These are phyloP conservation scores for Galeopsomyia nigrocyanea DNA, from an alignment of 2,888 invertebrate genomes.

Conservation along the genomic window DNA sequence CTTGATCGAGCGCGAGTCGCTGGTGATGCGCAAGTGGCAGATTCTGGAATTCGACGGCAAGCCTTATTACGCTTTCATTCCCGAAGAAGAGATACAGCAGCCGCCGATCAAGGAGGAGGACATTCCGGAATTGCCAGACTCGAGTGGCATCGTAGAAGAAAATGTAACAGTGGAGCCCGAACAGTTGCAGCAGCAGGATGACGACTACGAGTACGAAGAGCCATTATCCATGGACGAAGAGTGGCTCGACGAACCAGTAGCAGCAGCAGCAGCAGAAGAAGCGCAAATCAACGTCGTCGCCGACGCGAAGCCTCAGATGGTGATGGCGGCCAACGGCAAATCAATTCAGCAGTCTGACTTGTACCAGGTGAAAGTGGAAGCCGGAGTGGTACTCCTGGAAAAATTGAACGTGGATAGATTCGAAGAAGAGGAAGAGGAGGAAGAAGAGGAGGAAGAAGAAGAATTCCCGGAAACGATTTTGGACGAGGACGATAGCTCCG, in stretches of 20 bases:
- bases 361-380: constrained; percentile 62
- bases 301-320: constrained; percentile 1
- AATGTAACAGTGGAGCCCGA: no score
- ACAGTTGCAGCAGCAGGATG: background rate
- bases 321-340: background rate
- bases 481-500: background rate
- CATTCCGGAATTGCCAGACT: constrained; percentile 52
- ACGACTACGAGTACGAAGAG: constrained; percentile 48
- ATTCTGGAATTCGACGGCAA: constrained; percentile 67
- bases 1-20: constrained; percentile 63
- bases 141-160: constrained; percentile 8
- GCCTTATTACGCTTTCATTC: constrained; percentile 66
- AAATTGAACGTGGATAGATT: constrained; percentile 45
- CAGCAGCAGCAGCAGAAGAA: background rate
- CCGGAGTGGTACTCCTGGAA: constrained; percentile 58
- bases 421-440: constrained; percentile 7
- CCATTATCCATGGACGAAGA: constrained; percentile 19
- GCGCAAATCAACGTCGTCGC: background rate
- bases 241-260: constrained; percentile 19
- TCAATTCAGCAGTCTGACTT: constrained; percentile 43
- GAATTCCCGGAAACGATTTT: no score
- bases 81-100: constrained; percentile 58
- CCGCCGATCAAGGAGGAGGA: constrained; percentile 57
- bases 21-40: constrained; percentile 67
- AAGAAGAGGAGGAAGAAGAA: constrained; percentile 9